These are phyloP conservation scores for Sesia apiformis DNA, from an alignment of 2,888 invertebrate species.

Conservation along the genomic window DNA sequence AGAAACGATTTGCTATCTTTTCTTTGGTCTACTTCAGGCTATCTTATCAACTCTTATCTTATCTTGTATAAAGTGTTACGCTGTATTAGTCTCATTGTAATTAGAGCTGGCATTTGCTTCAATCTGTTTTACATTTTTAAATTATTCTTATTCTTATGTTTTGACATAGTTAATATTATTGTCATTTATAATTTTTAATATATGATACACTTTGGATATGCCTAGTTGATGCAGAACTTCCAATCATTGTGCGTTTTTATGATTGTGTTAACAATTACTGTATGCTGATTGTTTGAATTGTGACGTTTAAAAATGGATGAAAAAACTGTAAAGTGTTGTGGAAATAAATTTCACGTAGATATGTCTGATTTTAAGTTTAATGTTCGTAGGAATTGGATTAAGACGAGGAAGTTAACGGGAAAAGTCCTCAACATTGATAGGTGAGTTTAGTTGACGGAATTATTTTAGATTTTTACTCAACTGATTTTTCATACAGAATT, in stretches of 20 bases:
- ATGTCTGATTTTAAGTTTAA: slow-evolving; percentile 34
- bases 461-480: too few relatives aligned
- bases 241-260: too few relatives aligned
- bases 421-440: slow-evolving; percentile 39
- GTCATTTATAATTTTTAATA: too few relatives aligned
- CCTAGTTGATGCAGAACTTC: too few relatives aligned
- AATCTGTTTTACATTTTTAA: slow-evolving; percentile 10
- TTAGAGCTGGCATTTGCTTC: slow-evolving; percentile 4
- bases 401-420: slow-evolving; percentile 38
- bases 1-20: slow-evolving; percentile 16
- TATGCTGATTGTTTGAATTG: too few relatives aligned
- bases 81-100: slow-evolving; percentile 3
- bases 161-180: too few relatives aligned
- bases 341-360: slow-evolving; percentile 25
- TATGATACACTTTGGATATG: too few relatives aligned
- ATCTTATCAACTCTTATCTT: slow-evolving; percentile 28
- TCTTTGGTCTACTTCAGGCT: slow-evolving; percentile 44
- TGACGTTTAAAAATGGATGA: slow-evolving; percentile 8
- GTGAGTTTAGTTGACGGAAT: slow-evolving; percentile 21
- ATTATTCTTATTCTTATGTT: slow-evolving; percentile 8
- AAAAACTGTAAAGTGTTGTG: slow-evolving; percentile 35
- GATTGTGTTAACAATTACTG: too few relatives aligned
- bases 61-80: slow-evolving; percentile 21
- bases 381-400: slow-evolving; percentile 38
- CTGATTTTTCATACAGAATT: too few relatives aligned